Conservation (phyloP, 2,888 invertebrate genomes). For the Alloscopus bannaensis region DNA sequence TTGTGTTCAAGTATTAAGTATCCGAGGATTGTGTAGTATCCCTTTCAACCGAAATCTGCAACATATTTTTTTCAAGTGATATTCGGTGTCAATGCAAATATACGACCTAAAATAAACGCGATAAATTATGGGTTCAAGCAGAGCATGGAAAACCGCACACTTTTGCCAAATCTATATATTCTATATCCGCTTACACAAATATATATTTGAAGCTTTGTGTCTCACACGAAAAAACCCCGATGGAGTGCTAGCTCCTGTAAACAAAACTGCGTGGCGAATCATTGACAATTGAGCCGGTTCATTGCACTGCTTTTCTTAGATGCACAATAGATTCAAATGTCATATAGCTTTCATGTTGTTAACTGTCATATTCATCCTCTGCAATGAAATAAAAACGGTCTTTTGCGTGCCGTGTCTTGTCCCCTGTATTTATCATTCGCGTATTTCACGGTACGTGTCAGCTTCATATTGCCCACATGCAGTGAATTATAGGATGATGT, state of each 20-base stretch:
- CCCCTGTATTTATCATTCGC: background rate
- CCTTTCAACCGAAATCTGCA: background rate
- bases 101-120: background rate
- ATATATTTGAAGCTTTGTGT: background rate
- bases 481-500: background rate
- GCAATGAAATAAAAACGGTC: background rate
- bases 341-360: background rate
- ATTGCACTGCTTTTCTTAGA: background rate
- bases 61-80: background rate
- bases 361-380: background rate
- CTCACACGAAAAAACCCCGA: too few relatives aligned
- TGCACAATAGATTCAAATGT: background rate
- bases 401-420: slow-evolving; percentile 5
- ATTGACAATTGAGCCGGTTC: slow-evolving; percentile 17
- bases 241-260: background rate
- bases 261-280: background rate
- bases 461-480: background rate
- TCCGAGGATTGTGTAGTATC: background rate
- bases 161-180: background rate
- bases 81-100: background rate
- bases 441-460: background rate
- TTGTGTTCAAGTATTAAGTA: background rate
- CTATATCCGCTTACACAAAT: background rate
- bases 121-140: background rate
- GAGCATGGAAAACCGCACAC: background rate